Evolutionary conservation across 2,797 vertebrate species (phyloP).

Genomic region (Melanogrammus aeglefinus): DNA sequence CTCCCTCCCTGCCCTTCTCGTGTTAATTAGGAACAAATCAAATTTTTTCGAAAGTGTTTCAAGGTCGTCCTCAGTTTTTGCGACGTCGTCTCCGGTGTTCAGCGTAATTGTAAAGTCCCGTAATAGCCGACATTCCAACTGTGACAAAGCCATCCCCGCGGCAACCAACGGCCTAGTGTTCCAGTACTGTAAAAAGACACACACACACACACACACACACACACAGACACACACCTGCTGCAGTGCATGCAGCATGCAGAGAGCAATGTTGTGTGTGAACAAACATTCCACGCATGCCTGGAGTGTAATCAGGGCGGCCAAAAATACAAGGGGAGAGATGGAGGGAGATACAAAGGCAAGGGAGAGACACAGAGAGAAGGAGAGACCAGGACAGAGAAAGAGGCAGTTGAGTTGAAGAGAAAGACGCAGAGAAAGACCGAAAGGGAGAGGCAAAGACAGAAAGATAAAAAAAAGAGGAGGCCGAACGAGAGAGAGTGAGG

Average conservation of each 20-base stretch:
- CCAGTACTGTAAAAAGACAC: constrained; percentile 32
- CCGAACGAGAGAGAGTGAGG: background rate
- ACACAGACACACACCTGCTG: background rate
- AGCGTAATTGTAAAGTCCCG: constrained; percentile 11
- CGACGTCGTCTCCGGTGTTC: background rate
- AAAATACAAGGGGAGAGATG: too few species aligned
- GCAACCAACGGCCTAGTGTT: constrained; percentile 61
- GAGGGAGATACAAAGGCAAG: background rate
- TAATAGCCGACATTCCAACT: constrained; percentile 39
- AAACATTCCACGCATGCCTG: constrained; percentile 23
- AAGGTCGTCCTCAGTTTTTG: background rate
- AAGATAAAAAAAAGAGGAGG: background rate
- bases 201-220: background rate
- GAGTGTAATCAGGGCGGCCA: too few species aligned
- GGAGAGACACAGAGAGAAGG: background rate
- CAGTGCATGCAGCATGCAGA: too few species aligned
- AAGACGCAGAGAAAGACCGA: background rate
- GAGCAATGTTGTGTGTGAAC: constrained; percentile 20
- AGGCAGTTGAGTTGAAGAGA: background rate
- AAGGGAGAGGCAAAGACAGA: background rate
- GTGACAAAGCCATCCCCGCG: constrained; percentile 59
- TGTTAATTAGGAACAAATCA: background rate
- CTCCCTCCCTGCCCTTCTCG: background rate
- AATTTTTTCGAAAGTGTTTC: background rate
- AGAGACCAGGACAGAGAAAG: background rate